These are phyloP conservation scores for Celastrina argiolus DNA, from an alignment of 2,888 invertebrate genomes.

Conservation along the genomic window DNA sequence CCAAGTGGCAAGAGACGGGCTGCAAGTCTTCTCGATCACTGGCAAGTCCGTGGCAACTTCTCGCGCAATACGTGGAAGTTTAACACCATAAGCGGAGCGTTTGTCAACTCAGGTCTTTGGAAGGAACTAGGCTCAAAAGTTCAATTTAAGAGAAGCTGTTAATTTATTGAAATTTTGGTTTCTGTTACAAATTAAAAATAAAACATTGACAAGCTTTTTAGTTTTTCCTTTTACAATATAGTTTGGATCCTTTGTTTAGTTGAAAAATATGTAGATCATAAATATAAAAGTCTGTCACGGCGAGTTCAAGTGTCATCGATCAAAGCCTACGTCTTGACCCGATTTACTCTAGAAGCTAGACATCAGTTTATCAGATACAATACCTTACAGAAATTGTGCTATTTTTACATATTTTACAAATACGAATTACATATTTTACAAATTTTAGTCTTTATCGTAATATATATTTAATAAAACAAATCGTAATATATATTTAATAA, in stretches of 20 bases:
- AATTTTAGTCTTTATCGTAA: too few species aligned
- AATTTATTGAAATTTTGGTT: neutral
- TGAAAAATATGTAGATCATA: neutral
- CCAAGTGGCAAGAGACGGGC: conserved; percentile 55
- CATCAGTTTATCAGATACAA: neutral
- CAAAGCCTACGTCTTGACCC: neutral
- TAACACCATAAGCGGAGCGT: conserved; percentile 62
- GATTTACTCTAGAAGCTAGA: neutral
- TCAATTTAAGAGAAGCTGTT: conserved; percentile 30
- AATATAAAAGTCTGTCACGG: neutral
- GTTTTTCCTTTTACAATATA: neutral
- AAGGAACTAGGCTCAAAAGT: conserved; percentile 51
- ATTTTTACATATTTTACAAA: neutral
- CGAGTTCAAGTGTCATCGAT: neutral
- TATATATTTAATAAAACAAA: too few species aligned
- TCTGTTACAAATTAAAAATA: neutral
- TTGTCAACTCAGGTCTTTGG: conserved; percentile 59
- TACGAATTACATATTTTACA: too few species aligned
- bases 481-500: too few species aligned
- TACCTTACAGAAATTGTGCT: neutral
- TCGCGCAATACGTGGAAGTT: conserved; percentile 56
- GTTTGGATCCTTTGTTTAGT: neutral
- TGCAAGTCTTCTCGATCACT: conserved; percentile 53
- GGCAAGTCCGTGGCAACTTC: conserved; percentile 48
- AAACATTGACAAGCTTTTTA: neutral